Percentiles rank a stretch among this genome's conserved stretches.
Conservation (phyloP, 2,113 vertebrate species). For the Cavia aperea region DNA sequence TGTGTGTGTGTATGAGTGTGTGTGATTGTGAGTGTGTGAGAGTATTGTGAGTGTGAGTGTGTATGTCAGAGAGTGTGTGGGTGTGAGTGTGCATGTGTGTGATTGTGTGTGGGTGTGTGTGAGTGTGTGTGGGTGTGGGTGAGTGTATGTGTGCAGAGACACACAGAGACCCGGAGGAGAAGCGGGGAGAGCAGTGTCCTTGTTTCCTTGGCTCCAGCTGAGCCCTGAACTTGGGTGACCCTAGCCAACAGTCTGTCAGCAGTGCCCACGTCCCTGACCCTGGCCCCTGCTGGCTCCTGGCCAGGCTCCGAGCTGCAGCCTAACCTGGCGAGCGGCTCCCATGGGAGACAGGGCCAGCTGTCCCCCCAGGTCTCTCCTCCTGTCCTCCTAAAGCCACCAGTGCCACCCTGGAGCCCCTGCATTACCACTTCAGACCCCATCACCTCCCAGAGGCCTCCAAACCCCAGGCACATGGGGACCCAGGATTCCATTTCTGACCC, state of each 20-base stretch:
- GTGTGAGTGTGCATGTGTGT: not conserved
- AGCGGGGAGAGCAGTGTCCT: not conserved
- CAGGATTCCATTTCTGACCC: not conserved
- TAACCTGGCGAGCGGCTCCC: not conserved
- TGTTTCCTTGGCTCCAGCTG: not conserved
- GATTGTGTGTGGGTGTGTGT: too few species aligned
- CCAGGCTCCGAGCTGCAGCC: too few species aligned
- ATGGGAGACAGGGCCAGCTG: not conserved
- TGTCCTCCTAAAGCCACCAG: not conserved
- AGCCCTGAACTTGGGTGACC: not conserved
- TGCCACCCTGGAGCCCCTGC: not conserved
- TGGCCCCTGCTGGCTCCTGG: too few species aligned
- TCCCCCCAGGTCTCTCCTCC: not conserved
- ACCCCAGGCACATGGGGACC: not conserved
- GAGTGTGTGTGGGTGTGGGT: too few species aligned
- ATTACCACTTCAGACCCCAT: not conserved
- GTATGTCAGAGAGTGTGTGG: not conserved
- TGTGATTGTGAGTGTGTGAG: not conserved
- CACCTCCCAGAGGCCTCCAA: not conserved
- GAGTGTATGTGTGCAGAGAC: not conserved
- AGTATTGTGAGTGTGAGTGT: too few species aligned
- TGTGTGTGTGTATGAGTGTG: not conserved
- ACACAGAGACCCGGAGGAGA: not conserved
- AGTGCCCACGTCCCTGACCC: too few species aligned
- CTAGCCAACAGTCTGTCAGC: not conserved